phyloP scores from a whole-genome alignment of 30 jellyfish, hydroid and myxozoan genomes.

The Hydractinia symbiolongicarpus region DNA sequence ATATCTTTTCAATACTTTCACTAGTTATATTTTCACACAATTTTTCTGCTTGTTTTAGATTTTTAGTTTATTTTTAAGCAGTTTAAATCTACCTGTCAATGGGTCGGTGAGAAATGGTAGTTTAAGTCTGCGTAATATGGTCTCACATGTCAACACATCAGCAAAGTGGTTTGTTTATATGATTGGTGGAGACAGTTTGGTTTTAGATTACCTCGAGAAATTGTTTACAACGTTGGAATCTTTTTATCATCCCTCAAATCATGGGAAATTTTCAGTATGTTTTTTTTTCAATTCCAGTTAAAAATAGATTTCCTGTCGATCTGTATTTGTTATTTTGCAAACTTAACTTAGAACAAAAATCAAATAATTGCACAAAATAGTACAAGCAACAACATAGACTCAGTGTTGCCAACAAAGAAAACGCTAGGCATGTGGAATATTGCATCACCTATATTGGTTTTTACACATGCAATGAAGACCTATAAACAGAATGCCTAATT shows the following conservation, averaged over 20 bases:
- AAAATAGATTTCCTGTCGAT: too few relatives aligned
- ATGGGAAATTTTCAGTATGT: conserved; percentile 72
- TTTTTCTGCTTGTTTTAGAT: conserved; percentile 24
- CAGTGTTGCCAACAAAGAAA: too few relatives aligned
- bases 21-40: neutral
- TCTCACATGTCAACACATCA: conserved; percentile 39
- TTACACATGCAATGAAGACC: too few relatives aligned
- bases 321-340: too few relatives aligned
- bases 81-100: conserved; percentile 75
- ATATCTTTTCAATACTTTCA: too few relatives aligned
- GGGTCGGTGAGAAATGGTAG: conserved; percentile 28
- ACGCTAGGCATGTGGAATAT: too few relatives aligned
- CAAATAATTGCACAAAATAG: too few relatives aligned
- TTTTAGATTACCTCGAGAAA: conserved; percentile 53
- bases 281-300: neutral
- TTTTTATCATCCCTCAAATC: conserved; percentile 84
- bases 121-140: conserved; percentile 25
- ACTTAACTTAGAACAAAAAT: too few relatives aligned
- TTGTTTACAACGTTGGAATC: conserved; percentile 69
- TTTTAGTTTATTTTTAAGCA: conserved; percentile 68
- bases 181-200: conserved; percentile 61
- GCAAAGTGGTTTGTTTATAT: conserved; percentile 78
- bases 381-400: too few relatives aligned
- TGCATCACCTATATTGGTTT: too few relatives aligned
- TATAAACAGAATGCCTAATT: too few relatives aligned